Base-by-base conservation (phyloP, 92 coral and sea anemone species). In the Epizoanthus ramosus region DNA sequence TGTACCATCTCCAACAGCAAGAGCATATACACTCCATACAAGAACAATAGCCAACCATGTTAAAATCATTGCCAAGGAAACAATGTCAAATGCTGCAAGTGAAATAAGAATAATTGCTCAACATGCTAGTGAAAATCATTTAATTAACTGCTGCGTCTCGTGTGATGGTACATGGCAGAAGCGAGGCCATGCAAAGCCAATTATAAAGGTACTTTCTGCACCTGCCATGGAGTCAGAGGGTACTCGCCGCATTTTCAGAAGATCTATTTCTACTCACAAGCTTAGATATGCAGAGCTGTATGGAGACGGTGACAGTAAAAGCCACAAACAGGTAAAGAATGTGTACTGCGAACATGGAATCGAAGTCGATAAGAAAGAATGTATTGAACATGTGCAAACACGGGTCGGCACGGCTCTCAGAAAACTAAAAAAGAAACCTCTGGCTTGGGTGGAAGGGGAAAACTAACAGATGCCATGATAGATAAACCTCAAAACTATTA, bases 141-240 rank as follows among this genome's bases (percentile, higher is more conserved):
- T 71, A 8, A 75, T 75, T 21, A 82, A 86, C 57, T 82, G 92
- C 70, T 81, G 66, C 6, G 85, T 86, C 39, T 82, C 86, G 24
- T 82, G 83, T 76, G 92, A 89, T 71, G 90, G 88, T 21, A 90
- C 90, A 24, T 87, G 93, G 90, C 90, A 83, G 76, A 81, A 80
- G 81, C 59, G 88, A 61, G 88, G 90, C n/a, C 82, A 59, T 68
- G 53, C 57, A 83, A 71, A 37, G 80, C 81, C 63, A 71, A 58
- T 33, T 83, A 41, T 63, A 56, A 45, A 39, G 67, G 82, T n/a
- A n/a, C n/a, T n/a, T 56, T 73, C 72, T 63, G 84, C 92, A 72
- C 89, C 84, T 50, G 87, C 80, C 80, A 85, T 80, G 87, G 92
- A 80, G 80, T 57, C 92, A 19, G 89, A 80, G 77, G 89, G 89